phyloP scores from a whole-genome alignment of 2,797 vertebrate species.

The Coilia nasus region DNA sequence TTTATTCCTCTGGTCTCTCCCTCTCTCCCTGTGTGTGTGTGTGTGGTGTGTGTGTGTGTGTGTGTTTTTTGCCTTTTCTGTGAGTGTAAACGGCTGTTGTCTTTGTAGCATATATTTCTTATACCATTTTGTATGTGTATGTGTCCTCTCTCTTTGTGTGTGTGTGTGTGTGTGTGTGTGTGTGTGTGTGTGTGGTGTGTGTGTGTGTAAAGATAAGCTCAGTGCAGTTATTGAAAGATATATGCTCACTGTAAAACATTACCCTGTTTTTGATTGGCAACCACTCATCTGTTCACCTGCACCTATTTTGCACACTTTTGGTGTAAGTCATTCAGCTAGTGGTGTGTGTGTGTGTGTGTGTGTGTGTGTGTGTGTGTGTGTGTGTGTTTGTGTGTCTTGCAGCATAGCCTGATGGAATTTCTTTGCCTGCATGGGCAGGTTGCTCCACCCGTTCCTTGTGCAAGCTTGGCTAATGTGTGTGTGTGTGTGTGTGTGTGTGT shows the following conservation, averaged over 20 bases:
- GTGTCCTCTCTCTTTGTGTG: constrained; percentile 29
- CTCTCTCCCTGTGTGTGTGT: neutral
- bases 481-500: constrained; percentile 34
- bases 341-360: constrained; percentile 51
- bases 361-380: constrained; percentile 53
- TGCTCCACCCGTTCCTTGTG: constrained; percentile 50
- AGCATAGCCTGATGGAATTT: constrained; percentile 61
- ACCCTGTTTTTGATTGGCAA: constrained; percentile 6
- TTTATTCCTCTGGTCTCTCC: too few species aligned
- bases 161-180: constrained; percentile 33
- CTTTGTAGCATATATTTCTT: too few species aligned
- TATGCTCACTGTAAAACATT: constrained; percentile 3
- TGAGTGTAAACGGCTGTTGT: too few species aligned
- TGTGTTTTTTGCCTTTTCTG: neutral
- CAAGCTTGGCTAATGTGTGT: constrained; percentile 18
- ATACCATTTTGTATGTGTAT: neutral
- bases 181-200: constrained; percentile 24
- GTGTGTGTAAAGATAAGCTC: constrained; percentile 28
- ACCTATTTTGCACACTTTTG: neutral
- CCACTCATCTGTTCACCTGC: neutral
- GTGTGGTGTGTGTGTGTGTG: neutral
- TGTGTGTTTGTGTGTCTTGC: constrained; percentile 30
- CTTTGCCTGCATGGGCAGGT: constrained; percentile 71
- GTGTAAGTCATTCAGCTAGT: constrained; percentile 26
- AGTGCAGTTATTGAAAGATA: neutral